Evolutionary conservation across 1,140 invertebrate species (phyloP).

Genomic region (Wasmannia auropunctata): DNA sequence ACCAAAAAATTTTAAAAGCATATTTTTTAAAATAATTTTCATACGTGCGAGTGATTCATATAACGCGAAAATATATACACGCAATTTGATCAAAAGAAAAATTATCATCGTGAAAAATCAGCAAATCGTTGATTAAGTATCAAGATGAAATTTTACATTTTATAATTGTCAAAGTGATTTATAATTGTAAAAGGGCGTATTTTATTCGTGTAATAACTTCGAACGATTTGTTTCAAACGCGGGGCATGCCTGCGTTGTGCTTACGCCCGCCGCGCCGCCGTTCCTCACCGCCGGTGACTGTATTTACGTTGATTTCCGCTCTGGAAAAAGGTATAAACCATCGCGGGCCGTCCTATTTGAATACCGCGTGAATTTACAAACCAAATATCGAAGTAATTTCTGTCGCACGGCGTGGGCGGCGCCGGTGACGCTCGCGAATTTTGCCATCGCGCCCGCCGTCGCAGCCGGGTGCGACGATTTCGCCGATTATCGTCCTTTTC

Average conservation of each 20-base stretch:
- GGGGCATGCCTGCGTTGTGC: neutral
- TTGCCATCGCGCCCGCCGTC: neutral
- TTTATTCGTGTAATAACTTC: constrained; percentile 21
- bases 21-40: constrained; percentile 2
- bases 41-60: neutral
- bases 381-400: constrained; percentile 59
- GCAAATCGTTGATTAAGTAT: neutral
- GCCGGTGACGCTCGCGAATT: constrained; percentile 1
- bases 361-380: constrained; percentile 55
- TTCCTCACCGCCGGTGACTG: constrained; percentile 23
- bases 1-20: neutral
- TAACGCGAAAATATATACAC: neutral
- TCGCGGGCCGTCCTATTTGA: constrained; percentile 46
- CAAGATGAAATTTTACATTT: neutral
- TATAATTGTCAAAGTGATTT: too few species aligned
- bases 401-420: constrained; percentile 13
- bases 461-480: constrained; percentile 21
- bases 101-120: neutral
- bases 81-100: neutral
- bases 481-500: constrained; percentile 56
- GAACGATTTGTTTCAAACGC: constrained; percentile 36
- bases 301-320: constrained; percentile 55
- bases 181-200: neutral
- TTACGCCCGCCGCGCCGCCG: neutral
- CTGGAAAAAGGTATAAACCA: constrained; percentile 54